These are phyloP conservation scores for Koerneria pararmatus DNA, from an alignment of 2,888 invertebrate species.

Conservation along the genomic window DNA sequence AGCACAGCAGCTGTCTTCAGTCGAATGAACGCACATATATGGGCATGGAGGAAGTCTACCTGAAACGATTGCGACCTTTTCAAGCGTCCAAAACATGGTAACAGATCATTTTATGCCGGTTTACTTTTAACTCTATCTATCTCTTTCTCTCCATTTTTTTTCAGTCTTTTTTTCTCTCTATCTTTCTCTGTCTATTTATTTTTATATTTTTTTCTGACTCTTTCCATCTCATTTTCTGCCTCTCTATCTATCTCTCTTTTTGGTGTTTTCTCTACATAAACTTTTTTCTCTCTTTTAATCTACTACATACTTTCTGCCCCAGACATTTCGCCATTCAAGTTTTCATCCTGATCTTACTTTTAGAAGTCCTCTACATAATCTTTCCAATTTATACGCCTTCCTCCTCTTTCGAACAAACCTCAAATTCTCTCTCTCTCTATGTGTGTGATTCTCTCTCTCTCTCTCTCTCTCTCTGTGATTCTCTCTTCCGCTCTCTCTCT, in stretches of 20 bases:
- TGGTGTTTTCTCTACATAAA: background rate
- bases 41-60: conserved; percentile 86
- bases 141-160: background rate
- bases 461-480: conserved; percentile 9
- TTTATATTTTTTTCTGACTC: background rate
- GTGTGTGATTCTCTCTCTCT: background rate
- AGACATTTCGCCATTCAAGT: too few relatives aligned
- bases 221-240: conserved; percentile 1
- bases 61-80: conserved; percentile 13
- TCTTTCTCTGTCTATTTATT: conserved; percentile 1
- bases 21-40: conserved; percentile 86
- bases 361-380: too few relatives aligned
- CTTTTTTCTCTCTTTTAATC: too few relatives aligned
- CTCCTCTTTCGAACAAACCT: too few relatives aligned
- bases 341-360: too few relatives aligned
- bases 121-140: background rate
- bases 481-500: conserved; percentile 8
- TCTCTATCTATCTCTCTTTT: background rate
- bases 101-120: background rate
- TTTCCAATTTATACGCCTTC: too few relatives aligned
- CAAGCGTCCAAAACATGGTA: background rate
- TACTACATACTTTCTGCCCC: too few relatives aligned
- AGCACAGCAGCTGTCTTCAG: conserved; percentile 81
- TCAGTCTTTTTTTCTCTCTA: background rate
- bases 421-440: conserved; percentile 13